phyloP scores from a whole-genome alignment of 2,113 vertebrate species.

The Beaufortia kweichowensis region DNA sequence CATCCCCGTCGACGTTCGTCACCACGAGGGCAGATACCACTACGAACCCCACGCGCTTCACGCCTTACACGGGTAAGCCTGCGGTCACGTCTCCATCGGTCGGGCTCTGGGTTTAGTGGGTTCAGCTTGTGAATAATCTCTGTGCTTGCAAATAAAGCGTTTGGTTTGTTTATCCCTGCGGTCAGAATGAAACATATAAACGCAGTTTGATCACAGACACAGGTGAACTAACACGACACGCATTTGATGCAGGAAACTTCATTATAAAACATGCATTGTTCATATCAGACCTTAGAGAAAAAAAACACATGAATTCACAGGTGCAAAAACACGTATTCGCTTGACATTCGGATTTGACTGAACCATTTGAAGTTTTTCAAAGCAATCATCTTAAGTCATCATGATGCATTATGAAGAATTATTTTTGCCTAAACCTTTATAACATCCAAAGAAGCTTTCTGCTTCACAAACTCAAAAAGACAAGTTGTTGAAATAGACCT shows the following conservation, averaged over 20 bases:
- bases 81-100: background rate
- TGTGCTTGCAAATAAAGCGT: no score
- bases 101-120: background rate
- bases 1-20: constrained; percentile 91
- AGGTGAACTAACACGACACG: background rate
- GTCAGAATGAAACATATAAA: constrained; percentile 8
- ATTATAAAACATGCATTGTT: background rate
- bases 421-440: no score
- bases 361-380: background rate
- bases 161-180: constrained; percentile 26
- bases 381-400: no score
- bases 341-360: background rate
- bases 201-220: background rate
- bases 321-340: no score
- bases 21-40: constrained; percentile 94
- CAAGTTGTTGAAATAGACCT: no score
- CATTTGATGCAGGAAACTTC: background rate
- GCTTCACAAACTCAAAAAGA: no score
- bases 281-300: no score
- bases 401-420: no score
- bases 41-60: constrained; percentile 90
- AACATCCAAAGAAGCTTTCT: no score
- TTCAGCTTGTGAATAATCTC: constrained; percentile 16
- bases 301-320: no score
- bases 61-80: constrained; percentile 86